phyloP scores from a whole-genome alignment of 2,113 vertebrate genomes.

The Alethe castanea region DNA sequence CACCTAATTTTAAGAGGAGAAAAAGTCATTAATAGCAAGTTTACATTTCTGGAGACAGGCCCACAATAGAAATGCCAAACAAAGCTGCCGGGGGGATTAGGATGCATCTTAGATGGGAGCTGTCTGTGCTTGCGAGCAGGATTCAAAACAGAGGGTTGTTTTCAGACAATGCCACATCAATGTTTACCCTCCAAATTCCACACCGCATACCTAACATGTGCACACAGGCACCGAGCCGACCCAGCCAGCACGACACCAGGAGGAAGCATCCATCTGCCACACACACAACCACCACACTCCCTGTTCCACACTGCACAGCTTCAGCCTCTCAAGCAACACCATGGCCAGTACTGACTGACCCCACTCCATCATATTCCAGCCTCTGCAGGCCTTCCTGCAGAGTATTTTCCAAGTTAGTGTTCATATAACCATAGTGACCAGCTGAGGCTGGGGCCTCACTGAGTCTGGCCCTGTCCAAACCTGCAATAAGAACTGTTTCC shows the following conservation, averaged over 20 bases:
- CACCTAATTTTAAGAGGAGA: constrained; percentile 75
- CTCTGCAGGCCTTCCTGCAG: background rate
- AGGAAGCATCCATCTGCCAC: background rate
- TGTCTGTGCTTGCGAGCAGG: constrained; percentile 11
- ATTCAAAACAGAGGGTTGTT: constrained; percentile 35
- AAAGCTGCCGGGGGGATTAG: background rate
- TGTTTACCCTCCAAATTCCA: constrained; percentile 54
- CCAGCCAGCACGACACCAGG: background rate
- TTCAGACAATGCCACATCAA: constrained; percentile 18
- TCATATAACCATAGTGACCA: background rate
- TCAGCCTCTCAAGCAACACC: background rate
- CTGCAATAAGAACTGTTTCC: background rate
- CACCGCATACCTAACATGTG: background rate
- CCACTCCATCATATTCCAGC: background rate
- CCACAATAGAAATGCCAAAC: constrained; percentile 22
- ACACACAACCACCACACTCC: background rate
- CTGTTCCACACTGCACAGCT: background rate
- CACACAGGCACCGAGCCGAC: background rate
- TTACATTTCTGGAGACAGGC: constrained; percentile 20
- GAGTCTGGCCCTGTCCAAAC: background rate
- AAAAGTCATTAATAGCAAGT: constrained; percentile 16
- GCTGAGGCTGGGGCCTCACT: background rate
- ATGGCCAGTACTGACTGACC: background rate
- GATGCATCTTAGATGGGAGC: constrained; percentile 17
- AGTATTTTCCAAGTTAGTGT: background rate